These are phyloP conservation scores for Nyleta sp. DNA, from an alignment of 2,888 invertebrate genomes.

Conservation along the genomic window DNA sequence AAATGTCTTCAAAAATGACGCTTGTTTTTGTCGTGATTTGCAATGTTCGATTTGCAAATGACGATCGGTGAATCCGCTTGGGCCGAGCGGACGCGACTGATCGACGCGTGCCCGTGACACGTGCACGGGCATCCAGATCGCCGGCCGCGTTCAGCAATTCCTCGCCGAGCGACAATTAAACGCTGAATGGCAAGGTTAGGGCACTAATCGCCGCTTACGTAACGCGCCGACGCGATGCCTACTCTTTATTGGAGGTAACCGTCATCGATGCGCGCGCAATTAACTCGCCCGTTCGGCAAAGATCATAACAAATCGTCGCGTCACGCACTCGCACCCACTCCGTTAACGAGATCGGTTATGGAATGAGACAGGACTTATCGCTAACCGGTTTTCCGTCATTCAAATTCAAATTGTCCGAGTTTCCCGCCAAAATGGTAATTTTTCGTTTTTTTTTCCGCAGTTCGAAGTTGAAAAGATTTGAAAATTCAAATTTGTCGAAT, in stretches of 20 bases:
- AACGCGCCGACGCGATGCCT: conserved; percentile 66
- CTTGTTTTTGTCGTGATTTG: too few species aligned
- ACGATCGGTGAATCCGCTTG: conserved; percentile 10
- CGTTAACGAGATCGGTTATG: conserved; percentile 16
- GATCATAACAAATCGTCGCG: conserved; percentile 41
- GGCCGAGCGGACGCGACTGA: conserved; percentile 15
- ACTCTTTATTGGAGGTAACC: conserved; percentile 43
- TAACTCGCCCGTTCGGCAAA: conserved; percentile 46
- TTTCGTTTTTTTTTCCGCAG: too few species aligned
- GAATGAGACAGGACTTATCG: conserved; percentile 6
- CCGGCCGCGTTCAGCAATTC: conserved; percentile 58
- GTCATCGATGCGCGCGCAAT: conserved; percentile 58
- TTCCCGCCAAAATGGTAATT: too few species aligned
- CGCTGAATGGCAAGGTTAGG: conserved; percentile 72
- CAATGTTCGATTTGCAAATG: too few species aligned
- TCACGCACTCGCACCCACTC: conserved; percentile 37
- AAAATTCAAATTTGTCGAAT: conserved; percentile 9
- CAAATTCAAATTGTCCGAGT: neutral
- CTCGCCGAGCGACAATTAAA: conserved; percentile 67
- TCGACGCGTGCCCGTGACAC: conserved; percentile 10
- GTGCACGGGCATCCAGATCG: conserved; percentile 36
- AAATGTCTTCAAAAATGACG: conserved; percentile 21
- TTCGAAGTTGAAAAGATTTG: too few species aligned
- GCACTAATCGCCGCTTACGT: conserved; percentile 74
- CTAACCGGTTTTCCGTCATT: neutral